Evolutionary conservation across 2,113 vertebrate genomes (phyloP), one percentile per base, ranked within the genome.

Genomic region (Sphyrna mokarran): DNA sequence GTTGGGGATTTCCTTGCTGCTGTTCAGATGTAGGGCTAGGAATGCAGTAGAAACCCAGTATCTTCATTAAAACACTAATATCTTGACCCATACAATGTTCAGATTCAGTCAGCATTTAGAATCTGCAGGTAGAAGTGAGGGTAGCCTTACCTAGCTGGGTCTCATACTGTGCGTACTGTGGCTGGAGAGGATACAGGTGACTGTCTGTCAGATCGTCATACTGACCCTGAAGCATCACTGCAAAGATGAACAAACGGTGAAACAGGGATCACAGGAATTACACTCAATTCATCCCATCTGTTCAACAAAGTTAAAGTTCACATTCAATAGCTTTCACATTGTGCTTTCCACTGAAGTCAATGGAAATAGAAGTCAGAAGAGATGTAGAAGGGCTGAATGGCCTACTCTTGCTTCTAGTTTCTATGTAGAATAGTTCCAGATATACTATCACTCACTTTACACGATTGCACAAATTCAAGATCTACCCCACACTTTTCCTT

Each of bases 211-310:
- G 54, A 33, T 94, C 66, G 23, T 68, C 63, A 70, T 48, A 95
- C 26, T 95, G 94, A 33, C 94, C 94, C 1, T 95, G 68, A 72
- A 95, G 68, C 94, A 95, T 48, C 8, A 33, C 94, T 95, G 94
- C 63, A 48, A 72, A 95, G 22, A 95, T 5, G 48, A 72, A 89
- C 22, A 69, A 37, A 13, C 6, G 43, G 94, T 95, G 94, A 72
- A 68, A 33, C 1, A 33, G 23, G 13, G 23, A 68, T 66, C n/a
- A 72, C 9, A 87, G 23, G 37, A 83, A 54, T 87, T 90, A 4
- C 1, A 90, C 18, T 89, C 26, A 23, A 48, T 61, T 89, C 29
- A 89, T 54, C 48, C 26, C 23, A 58, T 11, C 3, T 89, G 10
- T 4, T 40, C 80, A 83, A 40, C 54, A 61, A 26, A 90, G 29